A percentile compares a stretch with the other conserved stretches of the same genome.
Evolutionary conservation across 2,797 vertebrate species (phyloP).

Genomic region (Lacerta bilineata): DNA sequence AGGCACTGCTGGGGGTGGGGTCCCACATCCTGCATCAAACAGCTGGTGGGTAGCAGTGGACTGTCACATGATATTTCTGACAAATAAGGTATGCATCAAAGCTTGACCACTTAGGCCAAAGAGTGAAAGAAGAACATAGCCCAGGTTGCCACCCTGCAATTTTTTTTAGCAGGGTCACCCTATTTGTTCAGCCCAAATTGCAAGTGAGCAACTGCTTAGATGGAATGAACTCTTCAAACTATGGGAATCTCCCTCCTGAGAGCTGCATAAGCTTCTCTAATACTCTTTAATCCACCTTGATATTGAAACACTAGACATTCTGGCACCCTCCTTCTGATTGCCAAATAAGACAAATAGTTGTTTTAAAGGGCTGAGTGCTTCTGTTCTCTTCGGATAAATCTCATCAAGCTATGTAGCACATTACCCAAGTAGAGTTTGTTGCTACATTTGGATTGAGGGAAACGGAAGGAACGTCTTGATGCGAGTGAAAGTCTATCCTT

Average conservation of each 20-base stretch:
- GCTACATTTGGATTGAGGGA: background rate
- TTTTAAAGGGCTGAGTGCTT: conserved; percentile 44
- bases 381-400: conserved; percentile 9
- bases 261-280: conserved; percentile 39
- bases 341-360: conserved; percentile 59
- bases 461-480: background rate
- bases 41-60: background rate
- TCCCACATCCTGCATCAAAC: no score
- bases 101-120: background rate
- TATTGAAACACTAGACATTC: conserved; percentile 67
- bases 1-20: no score
- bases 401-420: conserved; percentile 22
- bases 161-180: conserved; percentile 12
- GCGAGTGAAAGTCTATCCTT: background rate
- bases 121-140: background rate
- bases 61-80: background rate
- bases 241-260: conserved; percentile 51
- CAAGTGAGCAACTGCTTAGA: conserved; percentile 57
- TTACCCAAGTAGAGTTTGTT: background rate
- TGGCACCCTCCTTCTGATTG: conserved; percentile 68
- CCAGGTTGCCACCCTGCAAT: background rate
- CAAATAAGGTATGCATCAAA: background rate
- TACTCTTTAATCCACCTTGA: conserved; percentile 75
- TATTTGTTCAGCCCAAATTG: conserved; percentile 41
- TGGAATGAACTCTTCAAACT: conserved; percentile 59